Base-by-base conservation (phyloP, 2,113 vertebrate species). In the Nibea albiflora region DNA sequence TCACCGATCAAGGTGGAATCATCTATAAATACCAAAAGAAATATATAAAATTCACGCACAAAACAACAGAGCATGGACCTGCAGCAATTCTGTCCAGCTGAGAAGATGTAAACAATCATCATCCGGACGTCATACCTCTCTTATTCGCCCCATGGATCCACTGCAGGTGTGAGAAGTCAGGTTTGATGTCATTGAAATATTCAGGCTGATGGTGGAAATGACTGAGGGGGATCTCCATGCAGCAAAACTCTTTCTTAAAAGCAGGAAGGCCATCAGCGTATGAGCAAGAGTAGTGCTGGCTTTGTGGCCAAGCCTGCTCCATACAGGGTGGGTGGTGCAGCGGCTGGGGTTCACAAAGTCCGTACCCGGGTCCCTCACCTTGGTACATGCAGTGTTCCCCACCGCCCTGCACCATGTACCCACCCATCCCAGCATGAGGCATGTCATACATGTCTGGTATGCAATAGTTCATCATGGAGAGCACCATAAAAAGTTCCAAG, bases 281-380 rank as follows among this genome's bases (percentile, higher is more conserved):
- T 78, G 95, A 95, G 92, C 95, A 97, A 66, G 95, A 95, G 93
- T 96, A 97, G 89, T 95, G 96, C 95, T 97, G 97, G 91, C 95
- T 91, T 79, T 95, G 92, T 31, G 95, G 94, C 97, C 97, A 98
- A 89, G 96, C 91, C 95, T 97, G 97, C 95, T 99, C 97, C 97
- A 96, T 95, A 95, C 95, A 98, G 87, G 97, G 92, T 1, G 92
- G 93, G 5, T 96, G 96, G 93, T 97, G 97, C 85, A 97, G 92
- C 31, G 96, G 94, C 93, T 97, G 97, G 86, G 95, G 92, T 90
- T 97, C 96, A 22, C 93, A 96, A 92, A 92, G 94, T 77, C 95
- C 90, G 78, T 95, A 97, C 84, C 95, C 94, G 4, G 95, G 95
- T 70, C 95, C 96, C 53, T 97, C 97, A 75, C 96, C 95, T 0